Evolutionary conservation across 2,113 vertebrate genomes (phyloP).

Genomic region (Butorides virescens): DNA sequence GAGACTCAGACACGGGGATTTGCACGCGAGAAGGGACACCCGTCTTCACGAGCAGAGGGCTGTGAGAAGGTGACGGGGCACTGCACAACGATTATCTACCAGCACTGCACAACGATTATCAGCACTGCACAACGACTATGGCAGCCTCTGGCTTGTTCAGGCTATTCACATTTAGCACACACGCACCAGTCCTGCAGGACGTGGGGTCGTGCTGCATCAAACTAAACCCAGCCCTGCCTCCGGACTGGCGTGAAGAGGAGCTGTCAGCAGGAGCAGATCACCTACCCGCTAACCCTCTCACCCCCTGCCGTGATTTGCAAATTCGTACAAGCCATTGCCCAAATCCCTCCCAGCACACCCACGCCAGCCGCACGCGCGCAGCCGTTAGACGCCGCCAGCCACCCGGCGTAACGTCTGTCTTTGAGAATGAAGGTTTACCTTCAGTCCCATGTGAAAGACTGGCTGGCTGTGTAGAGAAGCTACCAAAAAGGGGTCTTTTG

Average conservation of each 20-base stretch:
- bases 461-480: not conserved
- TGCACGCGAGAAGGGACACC: not conserved
- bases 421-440: not conserved
- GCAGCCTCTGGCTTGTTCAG: not conserved
- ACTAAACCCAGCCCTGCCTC: not conserved
- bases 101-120: too few relatives aligned
- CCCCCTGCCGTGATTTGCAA: not conserved
- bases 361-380: accelerated
- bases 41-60: not conserved
- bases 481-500: not conserved
- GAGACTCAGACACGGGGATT: not conserved
- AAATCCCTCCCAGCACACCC: not conserved
- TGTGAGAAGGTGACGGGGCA: not conserved
- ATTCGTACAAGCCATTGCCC: not conserved
- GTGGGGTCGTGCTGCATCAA: not conserved
- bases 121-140: too few relatives aligned
- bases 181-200: not conserved
- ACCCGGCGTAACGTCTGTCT: accelerated
- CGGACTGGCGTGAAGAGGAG: accelerated
- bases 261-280: not conserved
- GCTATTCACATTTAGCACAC: not conserved
- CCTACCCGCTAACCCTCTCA: not conserved
- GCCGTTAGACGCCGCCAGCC: not conserved
- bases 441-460: not conserved
- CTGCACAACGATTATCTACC: not conserved